Evolutionary conservation across 1,140 invertebrate species (phyloP).

Genomic region (Trachymyrmex cornetzi): DNA sequence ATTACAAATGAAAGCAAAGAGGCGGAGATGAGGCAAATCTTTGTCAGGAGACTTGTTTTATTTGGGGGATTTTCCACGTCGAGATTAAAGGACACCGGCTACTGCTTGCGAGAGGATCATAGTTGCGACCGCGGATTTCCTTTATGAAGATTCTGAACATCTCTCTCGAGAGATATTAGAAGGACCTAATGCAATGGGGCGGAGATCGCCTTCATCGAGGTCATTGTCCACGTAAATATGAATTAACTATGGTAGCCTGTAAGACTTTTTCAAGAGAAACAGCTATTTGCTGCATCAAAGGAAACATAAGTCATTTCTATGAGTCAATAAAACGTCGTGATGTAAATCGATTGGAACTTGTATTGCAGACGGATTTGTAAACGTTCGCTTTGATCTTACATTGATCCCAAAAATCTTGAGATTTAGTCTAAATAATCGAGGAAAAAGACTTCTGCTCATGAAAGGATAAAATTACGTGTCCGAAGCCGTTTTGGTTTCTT

Average conservation of each 20-base stretch:
- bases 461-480: neutral
- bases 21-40: conserved; percentile 47
- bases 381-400: neutral
- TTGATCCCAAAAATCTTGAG: neutral
- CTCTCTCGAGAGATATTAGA: conserved; percentile 33
- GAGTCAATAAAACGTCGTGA: neutral
- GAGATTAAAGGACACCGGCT: conserved; percentile 38
- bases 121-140: conserved; percentile 45
- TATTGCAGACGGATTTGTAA: neutral
- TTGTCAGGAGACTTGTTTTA: conserved; percentile 49
- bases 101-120: conserved; percentile 38
- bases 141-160: conserved; percentile 52
- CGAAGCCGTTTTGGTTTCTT: neutral
- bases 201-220: neutral
- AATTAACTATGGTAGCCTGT: conserved; percentile 3
- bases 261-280: conserved; percentile 14
- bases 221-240: conserved; percentile 48
- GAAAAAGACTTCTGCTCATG: neutral
- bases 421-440: neutral
- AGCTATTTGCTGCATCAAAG: neutral
- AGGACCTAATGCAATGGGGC: conserved; percentile 23
- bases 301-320: neutral
- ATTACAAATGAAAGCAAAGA: conserved; percentile 55
- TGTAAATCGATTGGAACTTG: conserved; percentile 6
- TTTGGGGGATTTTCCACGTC: conserved; percentile 10